Conservation (phyloP, 2,888 invertebrate genomes). For the Xylota segnis region DNA sequence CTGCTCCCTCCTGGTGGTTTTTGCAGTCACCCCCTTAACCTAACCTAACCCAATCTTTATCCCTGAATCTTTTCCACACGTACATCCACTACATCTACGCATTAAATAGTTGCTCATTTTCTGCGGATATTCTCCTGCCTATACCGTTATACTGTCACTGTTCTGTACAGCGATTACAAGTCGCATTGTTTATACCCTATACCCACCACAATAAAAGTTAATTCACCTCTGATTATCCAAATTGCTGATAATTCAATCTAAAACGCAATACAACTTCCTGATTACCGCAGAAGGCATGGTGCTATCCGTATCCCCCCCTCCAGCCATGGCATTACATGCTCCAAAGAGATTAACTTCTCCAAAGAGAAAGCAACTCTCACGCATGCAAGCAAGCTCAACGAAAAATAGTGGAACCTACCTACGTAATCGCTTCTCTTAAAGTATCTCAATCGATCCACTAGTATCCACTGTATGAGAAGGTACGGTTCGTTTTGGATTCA, state of each 20-base stretch:
- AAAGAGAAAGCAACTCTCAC: constrained; percentile 22
- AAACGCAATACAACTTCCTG: constrained; percentile 36
- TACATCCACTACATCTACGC: neutral
- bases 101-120: neutral
- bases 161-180: neutral
- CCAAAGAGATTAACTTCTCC: constrained; percentile 13
- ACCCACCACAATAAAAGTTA: constrained; percentile 11
- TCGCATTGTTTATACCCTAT: neutral
- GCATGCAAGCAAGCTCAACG: neutral
- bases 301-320: constrained; percentile 4
- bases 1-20: too few species aligned
- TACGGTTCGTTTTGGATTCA: constrained; percentile 25
- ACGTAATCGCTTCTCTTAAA: constrained; percentile 51
- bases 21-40: too few species aligned
- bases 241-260: constrained; percentile 59
- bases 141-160: neutral
- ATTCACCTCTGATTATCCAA: constrained; percentile 52
- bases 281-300: constrained; percentile 5
- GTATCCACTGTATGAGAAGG: constrained; percentile 24
- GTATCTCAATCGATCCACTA: constrained; percentile 55
- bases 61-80: neutral
- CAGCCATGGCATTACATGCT: neutral
- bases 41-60: too few species aligned
- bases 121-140: neutral
- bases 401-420: neutral